Evolutionary conservation across 2,113 vertebrate genomes (phyloP), one percentile per base, ranked within the genome.

Genomic region (Chrysochloris asiatica): DNA sequence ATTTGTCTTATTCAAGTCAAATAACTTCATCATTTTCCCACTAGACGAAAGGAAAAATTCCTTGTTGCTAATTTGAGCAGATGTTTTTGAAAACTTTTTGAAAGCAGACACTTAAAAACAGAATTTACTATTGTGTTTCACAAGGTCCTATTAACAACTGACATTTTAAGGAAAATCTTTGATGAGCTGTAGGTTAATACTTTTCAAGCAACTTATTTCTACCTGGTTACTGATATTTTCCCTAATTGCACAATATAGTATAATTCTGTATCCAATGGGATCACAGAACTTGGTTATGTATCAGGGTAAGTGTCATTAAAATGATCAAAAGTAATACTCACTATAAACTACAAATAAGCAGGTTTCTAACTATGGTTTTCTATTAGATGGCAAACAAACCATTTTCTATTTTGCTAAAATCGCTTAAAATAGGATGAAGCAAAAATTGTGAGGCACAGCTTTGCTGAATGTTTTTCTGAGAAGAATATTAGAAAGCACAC

Each of bases 371-470:
- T 22, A 41, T 4, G 36, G 19, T 43, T 50, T 86, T 50, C 81
- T 56, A 47, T 88, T 41, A 52, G n/a, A n/a, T n/a, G n/a, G n/a
- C 30, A 86, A 89, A 54, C 48, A 81, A 91, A 86, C 82, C 21
- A 76, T 93, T 91, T 94, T 67, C 16, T 33, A 76, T 30, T 95
- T 94, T 79, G 22, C 85, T 67, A 81, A 90, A 91, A 71, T n/a
- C 67, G 59, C 59, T 85, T 78, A 73, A 33, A 87, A 71, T 82
- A 54, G 67, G 59, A 17, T 78, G 88, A 95, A 92, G 86, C 16
- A 52, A 41, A 50, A 0, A 4, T 76, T 75, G 79, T 82, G 89
- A 95, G n/a, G 61, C 28, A 81, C 83, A 90, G 41, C 2, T 91
- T 65, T 93, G 48, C 56, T 63, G 2, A 77, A 73, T 26, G 4